Base-by-base conservation (phyloP, 1,140 invertebrate species). In the Drosophila willistoni region DNA sequence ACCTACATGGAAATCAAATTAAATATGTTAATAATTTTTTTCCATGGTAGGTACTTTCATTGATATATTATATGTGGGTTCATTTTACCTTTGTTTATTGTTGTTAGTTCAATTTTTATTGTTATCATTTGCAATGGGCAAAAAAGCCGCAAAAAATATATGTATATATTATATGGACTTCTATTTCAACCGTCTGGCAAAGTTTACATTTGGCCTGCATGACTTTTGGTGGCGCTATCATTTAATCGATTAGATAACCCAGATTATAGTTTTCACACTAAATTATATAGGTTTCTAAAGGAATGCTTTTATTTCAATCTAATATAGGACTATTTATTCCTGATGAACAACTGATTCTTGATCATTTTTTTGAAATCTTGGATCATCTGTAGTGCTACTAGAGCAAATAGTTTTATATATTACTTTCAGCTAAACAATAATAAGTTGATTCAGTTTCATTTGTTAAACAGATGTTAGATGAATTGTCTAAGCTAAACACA, bases 141-240 rank as follows among this genome's bases (percentile, higher is more conserved):
- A 77, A 70, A 77, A 63, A 77, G 73, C 54, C 55, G 60, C 66
- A 64, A 68, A 56, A 68, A 47, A 14, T 19, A 66, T n/a, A 41
- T 6, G 59, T 14, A 42, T 29, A 29, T 29, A 29, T 29, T 25
- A 29, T 29, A 29, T 42, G 41, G 5, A 42, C n/a, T 29, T 29
- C 2, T 44, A 44, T 44, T 22, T 22, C 44, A n/a, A 3, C 17
- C 44, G 44, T 51, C 44, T 51, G 44, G 44, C 9, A 19, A 9
- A 51, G 17, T 22, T 51, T 51, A 51, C 44, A 51, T 51, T 22
- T 51, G 44, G 44, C 14, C 44, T 19, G 44, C 17, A 47, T 47
- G 44, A 7, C 9, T 47, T 10, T 47, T 47, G n/a, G 4, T 0
- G 13, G 4, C 14, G 44, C 44, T 51, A 51, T 51, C 44, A 51